A percentile compares a stretch with the other conserved stretches of the same genome.
phyloP scores from a whole-genome alignment of 2,113 vertebrate genomes.

The Pipa parva region DNA sequence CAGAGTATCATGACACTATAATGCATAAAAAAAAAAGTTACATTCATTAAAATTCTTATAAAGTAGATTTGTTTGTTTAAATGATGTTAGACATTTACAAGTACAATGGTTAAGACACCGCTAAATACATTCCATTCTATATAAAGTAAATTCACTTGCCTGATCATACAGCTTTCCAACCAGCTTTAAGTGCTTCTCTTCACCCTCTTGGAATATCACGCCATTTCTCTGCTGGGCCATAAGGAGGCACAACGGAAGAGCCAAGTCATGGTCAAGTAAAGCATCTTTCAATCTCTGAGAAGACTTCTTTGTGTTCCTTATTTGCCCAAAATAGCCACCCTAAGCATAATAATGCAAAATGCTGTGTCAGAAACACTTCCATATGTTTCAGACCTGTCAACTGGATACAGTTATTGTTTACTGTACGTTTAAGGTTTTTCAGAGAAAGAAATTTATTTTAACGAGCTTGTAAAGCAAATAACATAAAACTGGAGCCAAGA shows the following conservation, averaged over 20 bases:
- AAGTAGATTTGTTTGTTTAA: no score
- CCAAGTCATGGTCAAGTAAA: slow-evolving; percentile 88
- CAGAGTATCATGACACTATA: slow-evolving; percentile 93
- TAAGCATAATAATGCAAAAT: no score
- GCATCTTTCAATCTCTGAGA: slow-evolving; percentile 94
- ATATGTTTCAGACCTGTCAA: no score
- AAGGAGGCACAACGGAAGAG: slow-evolving; percentile 88
- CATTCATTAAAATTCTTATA: no score
- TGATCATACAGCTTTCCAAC: slow-evolving; percentile 98
- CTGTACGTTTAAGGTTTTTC: no score
- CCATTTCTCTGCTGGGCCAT: slow-evolving; percentile 95
- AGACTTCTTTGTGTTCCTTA: slow-evolving; percentile 97
- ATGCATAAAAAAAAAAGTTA: not conserved
- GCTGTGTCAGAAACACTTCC: not conserved
- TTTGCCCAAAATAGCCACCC: slow-evolving; percentile 98
- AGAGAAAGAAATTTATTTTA: no score
- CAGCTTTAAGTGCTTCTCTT: slow-evolving; percentile 94
- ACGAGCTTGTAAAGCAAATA: no score
- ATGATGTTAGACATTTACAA: no score
- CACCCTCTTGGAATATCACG: slow-evolving; percentile 94
- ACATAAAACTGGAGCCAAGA: no score
- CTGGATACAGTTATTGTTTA: no score
- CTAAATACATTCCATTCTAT: no score
- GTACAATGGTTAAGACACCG: no score
- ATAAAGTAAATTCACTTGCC: slow-evolving; percentile 66